Evolutionary conservation across 2,113 vertebrate species (phyloP), one percentile per base, ranked within the genome.

Genomic region (Crotophaga sulcirostris): DNA sequence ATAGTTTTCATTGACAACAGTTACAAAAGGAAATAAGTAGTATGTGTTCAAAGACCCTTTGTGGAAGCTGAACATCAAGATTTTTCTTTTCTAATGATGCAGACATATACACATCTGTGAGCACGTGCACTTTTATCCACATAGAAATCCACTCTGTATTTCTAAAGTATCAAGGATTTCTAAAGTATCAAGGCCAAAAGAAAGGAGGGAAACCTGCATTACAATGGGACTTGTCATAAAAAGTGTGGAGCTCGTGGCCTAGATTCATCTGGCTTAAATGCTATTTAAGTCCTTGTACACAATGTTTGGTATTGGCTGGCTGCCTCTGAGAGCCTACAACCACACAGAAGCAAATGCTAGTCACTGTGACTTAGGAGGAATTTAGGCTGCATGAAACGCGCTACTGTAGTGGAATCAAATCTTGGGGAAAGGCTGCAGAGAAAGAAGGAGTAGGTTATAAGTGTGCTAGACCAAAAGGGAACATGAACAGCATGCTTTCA

Each of bases 181-280:
- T 92, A n/a, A 93, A 86, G 47, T 58, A 81, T 77, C 51, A 38
- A 3, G 8, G 67, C 68, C 14, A 2, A 78, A 88, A 74, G 33
- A 76, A 80, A 93, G 47, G 13, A 87, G n/a, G 21, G 87, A 84
- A 95, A 89, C 5, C 34, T 74, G 34, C 66, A 78, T 55, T 79
- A 94, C 68, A 93, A 80, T 68, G 79, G 40, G 31, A 70, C 44
- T 87, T 90, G 85, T 93, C 90, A 94, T 70, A 75, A 86, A 88
- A 92, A 74, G 49, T 31, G 42, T 74, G 44, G 62, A 68, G 73
- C 40, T 36, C 68, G 80, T 94, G 92, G 86, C 96, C 94, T 88
- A 90, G 94, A 95, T 96, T 92, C 33, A 81, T 87, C 83, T 92
- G 95, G 94, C 91, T 89, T 93, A 77, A 97, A 96, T 96, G 96